Evolutionary conservation across 2,113 vertebrate species (phyloP).

Genomic region (Megalops atlanticus): DNA sequence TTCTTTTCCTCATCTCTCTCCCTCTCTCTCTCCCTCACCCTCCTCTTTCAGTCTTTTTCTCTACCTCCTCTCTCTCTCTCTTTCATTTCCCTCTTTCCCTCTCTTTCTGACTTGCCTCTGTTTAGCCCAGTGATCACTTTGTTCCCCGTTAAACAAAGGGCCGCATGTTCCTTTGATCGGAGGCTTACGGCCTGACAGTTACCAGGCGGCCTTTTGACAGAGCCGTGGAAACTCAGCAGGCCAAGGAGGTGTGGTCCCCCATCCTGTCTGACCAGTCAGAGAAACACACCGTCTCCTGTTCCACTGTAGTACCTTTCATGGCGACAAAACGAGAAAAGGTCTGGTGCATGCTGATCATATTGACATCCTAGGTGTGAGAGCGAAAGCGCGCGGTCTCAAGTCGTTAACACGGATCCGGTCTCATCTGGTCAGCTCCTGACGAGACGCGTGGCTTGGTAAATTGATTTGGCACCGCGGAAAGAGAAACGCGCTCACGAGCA

Average conservation of each 20-base stretch:
- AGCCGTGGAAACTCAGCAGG: not conserved
- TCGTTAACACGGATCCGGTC: too few species aligned
- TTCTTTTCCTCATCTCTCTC: not conserved
- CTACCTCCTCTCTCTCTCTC: constrained; percentile 4
- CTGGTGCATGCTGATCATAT: not conserved
- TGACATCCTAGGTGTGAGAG: not conserved
- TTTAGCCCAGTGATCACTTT: constrained; percentile 49
- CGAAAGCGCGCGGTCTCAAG: too few species aligned
- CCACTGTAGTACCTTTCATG: not conserved
- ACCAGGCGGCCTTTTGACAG: not conserved
- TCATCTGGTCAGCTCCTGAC: too few species aligned
- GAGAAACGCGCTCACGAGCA: too few species aligned
- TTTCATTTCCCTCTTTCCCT: constrained; percentile 39
- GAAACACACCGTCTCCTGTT: too few species aligned
- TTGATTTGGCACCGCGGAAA: too few species aligned
- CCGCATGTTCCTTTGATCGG: not conserved
- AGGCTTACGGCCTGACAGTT: not conserved
- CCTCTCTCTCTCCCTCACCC: not conserved
- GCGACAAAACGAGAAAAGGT: not conserved
- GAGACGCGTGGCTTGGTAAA: too few species aligned
- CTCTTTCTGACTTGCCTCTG: constrained; percentile 42
- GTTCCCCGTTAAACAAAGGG: not conserved
- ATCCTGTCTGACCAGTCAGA: too few species aligned
- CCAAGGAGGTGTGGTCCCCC: not conserved
- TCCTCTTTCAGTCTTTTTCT: not conserved